Evolutionary conservation across 1,140 invertebrate genomes (phyloP), one percentile per base, ranked within the genome.

Genomic region (Globodera ellingtonae): DNA sequence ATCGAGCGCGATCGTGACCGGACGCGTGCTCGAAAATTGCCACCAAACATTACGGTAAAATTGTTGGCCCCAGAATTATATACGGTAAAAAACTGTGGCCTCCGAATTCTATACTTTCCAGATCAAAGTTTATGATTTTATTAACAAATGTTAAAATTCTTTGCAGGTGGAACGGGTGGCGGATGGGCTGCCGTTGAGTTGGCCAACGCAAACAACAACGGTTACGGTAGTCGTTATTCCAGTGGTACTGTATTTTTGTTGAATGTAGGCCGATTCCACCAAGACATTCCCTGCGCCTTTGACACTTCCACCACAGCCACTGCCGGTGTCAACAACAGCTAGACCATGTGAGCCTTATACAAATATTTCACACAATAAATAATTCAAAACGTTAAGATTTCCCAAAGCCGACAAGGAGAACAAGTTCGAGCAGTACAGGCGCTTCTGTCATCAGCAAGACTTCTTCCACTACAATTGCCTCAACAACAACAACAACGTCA

Each of bases 131-230:
- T 13, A 10, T 8, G 2, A 69, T 3, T 69, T 69, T 9, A 44
- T 21, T 44, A n/a, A 8, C 66, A 8, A 69, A 69, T 35, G 21
- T 10, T 15, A 35, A 18, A 76, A 24, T 65, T 24, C 50, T 15
- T 62, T 6, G 10, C 4, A 62, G 56, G 75, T 77, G 8, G 69
- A 77, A 48, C 8, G 75, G 10, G 50, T 62, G 59, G 48, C 65
- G 44, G 75, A 77, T 66, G 75, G 75, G 18, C 59, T 77, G n/a
- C 75, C 75, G 21, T 35, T 77, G 65, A 62, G 50, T 35, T 62
- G 69, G 52, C n/a, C 21, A 10, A 69, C 47, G 10, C 50, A n/a
- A 35, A 77, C 48, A 44, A 52, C 75, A 0, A 66, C 21, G n/a
- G 44, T 76, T 46, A 24, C 75, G 24, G 69, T 46, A 8, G 18